Evolutionary conservation across 1,140 invertebrate genomes (phyloP).

Genomic region (Listronotus oregonensis): DNA sequence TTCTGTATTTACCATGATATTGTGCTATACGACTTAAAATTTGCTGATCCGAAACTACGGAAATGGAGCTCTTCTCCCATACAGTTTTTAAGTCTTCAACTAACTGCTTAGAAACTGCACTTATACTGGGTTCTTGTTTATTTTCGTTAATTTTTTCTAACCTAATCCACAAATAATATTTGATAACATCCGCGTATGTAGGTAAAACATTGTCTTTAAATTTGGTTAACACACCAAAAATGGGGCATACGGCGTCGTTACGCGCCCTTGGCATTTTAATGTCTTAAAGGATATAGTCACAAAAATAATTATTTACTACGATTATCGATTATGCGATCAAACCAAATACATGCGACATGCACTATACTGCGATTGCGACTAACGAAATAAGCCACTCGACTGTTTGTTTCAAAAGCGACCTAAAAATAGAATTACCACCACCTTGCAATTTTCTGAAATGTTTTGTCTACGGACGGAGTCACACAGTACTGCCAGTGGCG

Average conservation of each 20-base stretch:
- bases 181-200: constrained; percentile 1
- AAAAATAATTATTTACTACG: too few species aligned
- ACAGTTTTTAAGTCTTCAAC: too few species aligned
- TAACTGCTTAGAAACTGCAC: neutral
- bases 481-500: too few species aligned
- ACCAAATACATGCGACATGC: too few species aligned
- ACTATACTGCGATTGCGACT: too few species aligned
- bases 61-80: constrained; percentile 1
- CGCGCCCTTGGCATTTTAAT: neutral
- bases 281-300: too few species aligned
- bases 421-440: too few species aligned
- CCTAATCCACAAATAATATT: neutral
- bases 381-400: too few species aligned
- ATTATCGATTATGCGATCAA: too few species aligned
- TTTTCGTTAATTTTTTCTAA: neutral
- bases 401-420: too few species aligned
- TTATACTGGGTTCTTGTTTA: constrained; percentile 10
- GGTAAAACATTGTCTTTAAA: constrained; percentile 5
- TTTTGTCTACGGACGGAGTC: too few species aligned
- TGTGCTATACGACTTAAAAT: neutral
- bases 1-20: constrained; percentile 7
- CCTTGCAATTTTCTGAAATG: too few species aligned
- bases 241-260: neutral
- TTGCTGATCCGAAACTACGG: constrained; percentile 3
- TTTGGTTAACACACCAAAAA: neutral